Conservation (phyloP, 2,888 invertebrate genomes). For the Trichogramma dendrolimi region DNA sequence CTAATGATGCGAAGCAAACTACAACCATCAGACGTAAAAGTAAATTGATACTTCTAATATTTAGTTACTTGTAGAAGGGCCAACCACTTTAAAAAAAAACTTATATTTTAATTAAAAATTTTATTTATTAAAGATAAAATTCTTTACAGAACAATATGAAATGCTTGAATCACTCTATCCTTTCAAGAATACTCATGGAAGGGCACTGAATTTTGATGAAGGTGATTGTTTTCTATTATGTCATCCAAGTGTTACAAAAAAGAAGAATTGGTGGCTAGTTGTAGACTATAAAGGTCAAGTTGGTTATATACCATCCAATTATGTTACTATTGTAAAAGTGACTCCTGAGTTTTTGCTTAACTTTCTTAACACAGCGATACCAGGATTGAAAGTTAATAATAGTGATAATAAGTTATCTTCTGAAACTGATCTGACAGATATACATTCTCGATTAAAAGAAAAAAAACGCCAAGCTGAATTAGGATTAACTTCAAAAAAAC, state of each 20-base stretch:
- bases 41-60: neutral
- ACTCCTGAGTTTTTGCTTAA: conserved; percentile 68
- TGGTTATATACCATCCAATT: conserved; percentile 84
- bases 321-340: conserved; percentile 74
- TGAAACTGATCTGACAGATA: conserved; percentile 60
- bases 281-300: conserved; percentile 77
- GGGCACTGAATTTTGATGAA: conserved; percentile 75
- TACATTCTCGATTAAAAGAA: conserved; percentile 62
- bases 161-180: conserved; percentile 81
- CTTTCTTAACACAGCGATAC: conserved; percentile 69
- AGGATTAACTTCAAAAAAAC: conserved; percentile 45
- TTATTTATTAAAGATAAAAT: neutral
- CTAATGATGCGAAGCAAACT: no score
- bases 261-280: conserved; percentile 86
- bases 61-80: neutral
- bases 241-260: conserved; percentile 73
- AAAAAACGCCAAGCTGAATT: conserved; percentile 62
- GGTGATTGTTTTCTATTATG: conserved; percentile 73
- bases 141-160: conserved; percentile 63
- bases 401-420: conserved; percentile 51
- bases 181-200: conserved; percentile 78
- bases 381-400: conserved; percentile 50
- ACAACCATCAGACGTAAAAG: no score
- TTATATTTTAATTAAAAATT: neutral
- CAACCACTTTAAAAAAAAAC: neutral